Percentiles rank a stretch among this genome's conserved stretches.
These are phyloP conservation scores for Macaria liturata DNA, from an alignment of 2,888 invertebrate species.

Conservation along the genomic window DNA sequence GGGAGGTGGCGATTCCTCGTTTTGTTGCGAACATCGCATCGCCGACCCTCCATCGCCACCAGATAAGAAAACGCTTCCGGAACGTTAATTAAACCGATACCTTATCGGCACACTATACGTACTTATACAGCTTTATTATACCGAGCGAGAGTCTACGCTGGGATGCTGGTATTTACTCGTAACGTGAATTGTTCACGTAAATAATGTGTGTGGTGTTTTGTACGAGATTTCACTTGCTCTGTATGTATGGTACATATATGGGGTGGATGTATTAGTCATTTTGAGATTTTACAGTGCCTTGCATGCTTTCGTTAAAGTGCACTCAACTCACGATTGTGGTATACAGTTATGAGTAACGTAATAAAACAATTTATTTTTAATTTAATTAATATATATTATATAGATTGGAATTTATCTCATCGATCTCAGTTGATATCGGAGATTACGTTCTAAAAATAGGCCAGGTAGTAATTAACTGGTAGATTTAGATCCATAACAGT, in stretches of 20 bases:
- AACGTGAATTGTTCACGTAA: background rate
- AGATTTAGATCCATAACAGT: slow-evolving; percentile 1
- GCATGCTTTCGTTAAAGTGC: too few species aligned
- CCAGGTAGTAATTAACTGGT: background rate
- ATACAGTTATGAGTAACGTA: too few species aligned
- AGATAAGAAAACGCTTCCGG: slow-evolving; percentile 48
- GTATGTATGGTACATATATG: too few species aligned
- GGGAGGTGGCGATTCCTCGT: slow-evolving; percentile 53
- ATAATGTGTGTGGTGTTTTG: background rate
- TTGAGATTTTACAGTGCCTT: too few species aligned
- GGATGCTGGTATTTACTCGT: too few species aligned
- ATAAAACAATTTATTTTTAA: too few species aligned
- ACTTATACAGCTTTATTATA: slow-evolving; percentile 4
- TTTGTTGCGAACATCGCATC: slow-evolving; percentile 40
- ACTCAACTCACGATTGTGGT: too few species aligned
- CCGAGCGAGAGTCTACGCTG: slow-evolving; percentile 4
- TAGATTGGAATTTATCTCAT: too few species aligned
- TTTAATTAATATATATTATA: too few species aligned
- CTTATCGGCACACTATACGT: slow-evolving; percentile 15
- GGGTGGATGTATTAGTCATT: too few species aligned
- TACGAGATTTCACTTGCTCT: background rate
- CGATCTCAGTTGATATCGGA: too few species aligned
- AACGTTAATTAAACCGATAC: slow-evolving; percentile 54
- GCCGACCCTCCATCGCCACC: slow-evolving; percentile 12
- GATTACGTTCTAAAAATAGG: too few species aligned